Conservation (phyloP, 2,888 invertebrate genomes). For the Noctua fimbriata region DNA sequence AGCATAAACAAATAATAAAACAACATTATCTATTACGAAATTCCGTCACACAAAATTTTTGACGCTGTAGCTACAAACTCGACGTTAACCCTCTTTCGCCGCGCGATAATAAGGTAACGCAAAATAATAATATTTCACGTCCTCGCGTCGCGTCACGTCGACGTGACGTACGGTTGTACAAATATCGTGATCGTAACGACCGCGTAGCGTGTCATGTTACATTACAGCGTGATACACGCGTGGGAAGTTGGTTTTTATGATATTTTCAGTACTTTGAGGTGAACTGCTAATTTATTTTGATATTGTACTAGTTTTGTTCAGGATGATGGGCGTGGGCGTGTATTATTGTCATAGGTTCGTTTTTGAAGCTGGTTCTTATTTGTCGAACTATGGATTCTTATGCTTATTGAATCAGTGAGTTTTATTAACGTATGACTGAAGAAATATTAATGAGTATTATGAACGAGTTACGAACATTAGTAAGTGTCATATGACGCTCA, state of each 20-base stretch:
- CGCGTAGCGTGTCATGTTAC: conserved; percentile 56
- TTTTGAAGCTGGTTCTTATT: neutral
- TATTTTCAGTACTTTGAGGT: conserved; percentile 36
- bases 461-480: neutral
- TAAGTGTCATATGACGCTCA: neutral
- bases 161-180: conserved; percentile 59
- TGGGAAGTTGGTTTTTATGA: conserved; percentile 41
- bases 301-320: conserved; percentile 40
- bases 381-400: neutral
- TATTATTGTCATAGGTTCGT: neutral
- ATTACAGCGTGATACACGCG: conserved; percentile 54
- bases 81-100: conserved; percentile 34
- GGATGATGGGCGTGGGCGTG: conserved; percentile 18
- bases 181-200: conserved; percentile 59
- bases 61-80: conserved; percentile 24
- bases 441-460: no score
- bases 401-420: neutral
- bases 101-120: conserved; percentile 50
- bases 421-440: neutral
- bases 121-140: conserved; percentile 54
- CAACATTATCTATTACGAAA: conserved; percentile 39
- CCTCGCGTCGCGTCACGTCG: conserved; percentile 43
- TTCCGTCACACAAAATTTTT: conserved; percentile 17
- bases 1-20: conserved; percentile 30
- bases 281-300: conserved; percentile 46